A percentile compares a stretch with the other conserved stretches of the same genome.
Evolutionary conservation across 2,113 vertebrate genomes (phyloP).

Genomic region (Odocoileus virginianus): DNA sequence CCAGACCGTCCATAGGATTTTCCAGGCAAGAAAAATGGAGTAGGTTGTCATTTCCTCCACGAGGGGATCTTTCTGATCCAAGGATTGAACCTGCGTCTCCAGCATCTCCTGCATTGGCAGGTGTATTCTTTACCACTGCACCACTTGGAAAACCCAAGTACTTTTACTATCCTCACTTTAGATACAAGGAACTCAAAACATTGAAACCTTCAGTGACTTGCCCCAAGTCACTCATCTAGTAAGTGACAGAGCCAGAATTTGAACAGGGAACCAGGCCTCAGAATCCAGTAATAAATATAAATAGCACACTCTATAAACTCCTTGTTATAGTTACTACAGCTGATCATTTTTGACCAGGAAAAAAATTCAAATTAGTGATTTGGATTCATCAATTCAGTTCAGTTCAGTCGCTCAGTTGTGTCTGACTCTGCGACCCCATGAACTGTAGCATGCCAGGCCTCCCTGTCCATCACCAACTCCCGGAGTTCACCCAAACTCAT

Average conservation of each 20-base stretch:
- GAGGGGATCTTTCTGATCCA: background rate
- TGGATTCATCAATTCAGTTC: background rate
- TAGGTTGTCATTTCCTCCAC: background rate
- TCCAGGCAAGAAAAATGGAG: background rate
- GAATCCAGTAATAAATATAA: background rate
- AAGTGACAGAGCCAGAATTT: background rate
- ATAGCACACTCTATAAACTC: background rate
- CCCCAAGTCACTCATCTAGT: background rate
- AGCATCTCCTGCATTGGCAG: background rate
- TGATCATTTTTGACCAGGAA: background rate
- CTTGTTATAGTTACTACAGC: background rate
- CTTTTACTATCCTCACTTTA: background rate
- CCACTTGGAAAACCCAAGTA: background rate
- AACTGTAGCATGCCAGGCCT: too few species aligned
- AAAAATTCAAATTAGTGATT: conserved; percentile 15
- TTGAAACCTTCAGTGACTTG: background rate
- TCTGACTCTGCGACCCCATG: too few species aligned
- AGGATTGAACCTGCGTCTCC: background rate
- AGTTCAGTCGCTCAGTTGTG: too few species aligned
- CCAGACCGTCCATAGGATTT: background rate
- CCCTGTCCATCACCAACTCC: too few species aligned
- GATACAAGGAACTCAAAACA: background rate
- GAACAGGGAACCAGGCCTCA: background rate
- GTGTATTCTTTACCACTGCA: background rate
- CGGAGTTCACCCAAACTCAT: too few species aligned